phyloP scores from a whole-genome alignment of 1,140 invertebrate genomes.

The Ganaspis sp. region DNA sequence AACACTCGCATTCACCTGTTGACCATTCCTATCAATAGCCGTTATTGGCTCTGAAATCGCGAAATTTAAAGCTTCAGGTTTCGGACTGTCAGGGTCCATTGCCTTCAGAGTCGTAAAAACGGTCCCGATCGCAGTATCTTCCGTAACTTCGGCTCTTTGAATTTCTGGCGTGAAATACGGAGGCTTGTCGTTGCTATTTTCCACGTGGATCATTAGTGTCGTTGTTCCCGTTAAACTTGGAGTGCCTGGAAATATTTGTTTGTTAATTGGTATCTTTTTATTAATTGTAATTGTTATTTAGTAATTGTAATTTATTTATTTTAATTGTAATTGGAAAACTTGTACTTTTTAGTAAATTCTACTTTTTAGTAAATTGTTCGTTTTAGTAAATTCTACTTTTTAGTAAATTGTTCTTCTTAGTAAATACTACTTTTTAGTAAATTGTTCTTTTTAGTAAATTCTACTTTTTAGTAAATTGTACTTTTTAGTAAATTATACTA shows the following conservation, averaged over 20 bases:
- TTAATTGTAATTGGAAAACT: no score
- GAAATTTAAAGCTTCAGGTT: constrained; percentile 83
- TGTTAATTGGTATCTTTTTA: no score
- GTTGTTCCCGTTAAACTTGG: constrained; percentile 89
- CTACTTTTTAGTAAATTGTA: no score
- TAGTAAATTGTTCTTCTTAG: no score
- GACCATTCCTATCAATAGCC: constrained; percentile 89
- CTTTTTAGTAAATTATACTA: no score
- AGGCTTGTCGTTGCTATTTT: constrained; percentile 92
- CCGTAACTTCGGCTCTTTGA: constrained; percentile 88
- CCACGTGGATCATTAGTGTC: constrained; percentile 85
- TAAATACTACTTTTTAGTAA: no score
- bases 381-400: no score
- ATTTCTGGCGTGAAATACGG: constrained; percentile 89
- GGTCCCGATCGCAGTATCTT: constrained; percentile 85
- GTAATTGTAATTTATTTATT: no score
- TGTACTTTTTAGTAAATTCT: no score
- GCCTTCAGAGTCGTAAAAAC: constrained; percentile 85
- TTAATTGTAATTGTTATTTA: no score
- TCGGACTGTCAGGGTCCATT: constrained; percentile 87
- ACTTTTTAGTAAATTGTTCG: no score
- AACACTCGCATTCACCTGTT: constrained; percentile 78
- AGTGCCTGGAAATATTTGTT: constrained; percentile 78
- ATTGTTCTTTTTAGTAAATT: no score
- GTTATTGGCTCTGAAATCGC: constrained; percentile 84